phyloP scores from a whole-genome alignment of 2,888 invertebrate species.

The Rhagium mordax region DNA sequence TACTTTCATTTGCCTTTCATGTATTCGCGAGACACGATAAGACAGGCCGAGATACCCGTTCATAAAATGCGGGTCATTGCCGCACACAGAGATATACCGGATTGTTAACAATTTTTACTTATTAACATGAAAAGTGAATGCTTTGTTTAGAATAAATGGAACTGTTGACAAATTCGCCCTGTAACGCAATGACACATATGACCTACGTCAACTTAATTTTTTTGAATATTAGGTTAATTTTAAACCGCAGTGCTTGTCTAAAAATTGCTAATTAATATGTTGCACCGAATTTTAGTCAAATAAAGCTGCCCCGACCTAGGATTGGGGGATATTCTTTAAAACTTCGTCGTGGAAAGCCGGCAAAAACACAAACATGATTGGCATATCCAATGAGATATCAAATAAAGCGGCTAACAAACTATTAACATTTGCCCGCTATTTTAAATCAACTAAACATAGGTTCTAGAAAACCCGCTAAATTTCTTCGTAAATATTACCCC shows the following conservation, averaged over 20 bases:
- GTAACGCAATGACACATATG: conserved; percentile 15
- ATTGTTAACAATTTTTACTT: conserved; percentile 25
- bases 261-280: not conserved
- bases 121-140: conserved; percentile 12
- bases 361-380: conserved; percentile 63
- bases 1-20: conserved; percentile 49
- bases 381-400: conserved; percentile 56
- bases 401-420: conserved; percentile 38
- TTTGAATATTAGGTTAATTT: conserved; percentile 13
- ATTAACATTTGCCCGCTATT: conserved; percentile 40
- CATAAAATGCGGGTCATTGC: conserved; percentile 58
- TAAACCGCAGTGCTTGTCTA: not conserved
- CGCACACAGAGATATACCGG: conserved; percentile 35
- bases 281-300: not conserved
- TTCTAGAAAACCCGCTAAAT: not conserved
- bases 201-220: conserved; percentile 24
- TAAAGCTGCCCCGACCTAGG: not conserved
- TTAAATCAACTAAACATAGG: conserved; percentile 17
- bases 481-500: conserved; percentile 2
- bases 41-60: conserved; percentile 29
- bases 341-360: conserved; percentile 55
- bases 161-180: not conserved
- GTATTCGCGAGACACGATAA: conserved; percentile 34
- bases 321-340: conserved; percentile 3
- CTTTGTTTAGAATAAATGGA: conserved; percentile 2